Conservation (phyloP, 2,113 vertebrate species). For the Epinephelus moara region DNA sequence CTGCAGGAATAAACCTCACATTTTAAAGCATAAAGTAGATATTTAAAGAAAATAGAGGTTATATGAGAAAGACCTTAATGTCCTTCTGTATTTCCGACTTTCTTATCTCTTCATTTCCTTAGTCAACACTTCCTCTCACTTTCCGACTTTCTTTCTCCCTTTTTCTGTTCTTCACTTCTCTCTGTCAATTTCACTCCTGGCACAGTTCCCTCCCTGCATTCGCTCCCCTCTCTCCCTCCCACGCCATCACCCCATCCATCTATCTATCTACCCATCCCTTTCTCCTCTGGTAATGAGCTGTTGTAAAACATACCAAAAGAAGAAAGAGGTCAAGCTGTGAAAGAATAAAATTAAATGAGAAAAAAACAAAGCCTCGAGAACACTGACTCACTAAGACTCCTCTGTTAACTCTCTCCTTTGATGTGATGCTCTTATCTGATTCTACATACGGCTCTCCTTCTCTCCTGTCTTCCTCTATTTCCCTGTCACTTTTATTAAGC, state of each 20-base stretch:
- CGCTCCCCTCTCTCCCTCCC: neutral
- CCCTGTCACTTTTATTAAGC: slow-evolving; percentile 14
- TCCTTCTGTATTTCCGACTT: slow-evolving; percentile 21
- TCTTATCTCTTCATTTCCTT: slow-evolving; percentile 17
- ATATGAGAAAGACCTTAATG: slow-evolving; percentile 49
- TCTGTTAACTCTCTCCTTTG: slow-evolving; percentile 38
- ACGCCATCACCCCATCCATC: slow-evolving; percentile 24
- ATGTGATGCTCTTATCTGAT: slow-evolving; percentile 34
- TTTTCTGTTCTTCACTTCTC: slow-evolving; percentile 23
- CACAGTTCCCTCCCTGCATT: slow-evolving; percentile 23
- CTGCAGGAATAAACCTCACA: slow-evolving; percentile 63
- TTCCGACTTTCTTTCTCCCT: slow-evolving; percentile 11
- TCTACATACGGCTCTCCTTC: neutral
- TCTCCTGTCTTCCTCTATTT: neutral
- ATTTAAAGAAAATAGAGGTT: slow-evolving; percentile 55
- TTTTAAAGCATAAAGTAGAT: slow-evolving; percentile 69
- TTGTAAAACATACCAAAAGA: slow-evolving; percentile 80
- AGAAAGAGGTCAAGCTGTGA: slow-evolving; percentile 84
- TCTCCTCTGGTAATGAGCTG: slow-evolving; percentile 75
- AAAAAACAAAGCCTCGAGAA: slow-evolving; percentile 59
- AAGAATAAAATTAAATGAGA: slow-evolving; percentile 75
- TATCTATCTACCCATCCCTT: slow-evolving; percentile 36
- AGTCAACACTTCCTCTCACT: slow-evolving; percentile 10
- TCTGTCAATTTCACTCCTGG: neutral
- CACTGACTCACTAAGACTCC: slow-evolving; percentile 36